phyloP scores from a whole-genome alignment of 53 echinoderm and acorn worm species.

The Zoroaster sp. region DNA sequence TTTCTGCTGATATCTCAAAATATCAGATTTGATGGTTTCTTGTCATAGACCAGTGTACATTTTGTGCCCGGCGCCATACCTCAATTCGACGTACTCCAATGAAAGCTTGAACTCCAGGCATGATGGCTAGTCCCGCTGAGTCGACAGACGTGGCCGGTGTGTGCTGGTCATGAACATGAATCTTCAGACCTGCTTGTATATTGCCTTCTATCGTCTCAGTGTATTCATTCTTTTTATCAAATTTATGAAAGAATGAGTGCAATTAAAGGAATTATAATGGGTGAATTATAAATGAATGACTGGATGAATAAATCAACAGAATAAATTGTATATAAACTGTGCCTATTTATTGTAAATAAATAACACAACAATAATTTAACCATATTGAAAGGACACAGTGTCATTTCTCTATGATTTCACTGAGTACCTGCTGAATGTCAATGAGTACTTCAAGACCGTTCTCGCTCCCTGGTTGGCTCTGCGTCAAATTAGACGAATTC shows the following conservation, averaged over 20 bases:
- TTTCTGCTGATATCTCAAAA: too few species aligned
- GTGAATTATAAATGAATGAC: not conserved
- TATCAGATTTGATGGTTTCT: too few species aligned
- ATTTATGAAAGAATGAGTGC: not conserved
- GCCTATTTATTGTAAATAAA: not conserved
- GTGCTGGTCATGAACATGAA: conserved; percentile 38
- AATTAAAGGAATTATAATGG: not conserved
- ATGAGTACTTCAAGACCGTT: conserved; percentile 39
- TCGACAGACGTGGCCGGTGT: conserved; percentile 35
- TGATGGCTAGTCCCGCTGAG: conserved; percentile 10
- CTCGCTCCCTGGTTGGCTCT: conserved; percentile 30
- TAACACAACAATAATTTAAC: not conserved
- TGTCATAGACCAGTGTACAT: too few species aligned
- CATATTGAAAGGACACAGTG: not conserved
- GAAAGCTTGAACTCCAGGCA: conserved; percentile 51
- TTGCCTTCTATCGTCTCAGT: conserved; percentile 23
- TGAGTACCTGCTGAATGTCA: conserved; percentile 53
- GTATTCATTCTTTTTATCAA: conserved; percentile 31
- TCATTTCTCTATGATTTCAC: not conserved
- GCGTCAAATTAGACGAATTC: not conserved
- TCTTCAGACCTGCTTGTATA: conserved; percentile 52
- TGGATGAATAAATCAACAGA: not conserved
- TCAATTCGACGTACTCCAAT: conserved; percentile 17
- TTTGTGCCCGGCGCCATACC: not conserved
- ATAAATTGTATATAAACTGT: not conserved